Base-by-base conservation (phyloP, 2,888 invertebrate species). In the Pammene fasciana region DNA sequence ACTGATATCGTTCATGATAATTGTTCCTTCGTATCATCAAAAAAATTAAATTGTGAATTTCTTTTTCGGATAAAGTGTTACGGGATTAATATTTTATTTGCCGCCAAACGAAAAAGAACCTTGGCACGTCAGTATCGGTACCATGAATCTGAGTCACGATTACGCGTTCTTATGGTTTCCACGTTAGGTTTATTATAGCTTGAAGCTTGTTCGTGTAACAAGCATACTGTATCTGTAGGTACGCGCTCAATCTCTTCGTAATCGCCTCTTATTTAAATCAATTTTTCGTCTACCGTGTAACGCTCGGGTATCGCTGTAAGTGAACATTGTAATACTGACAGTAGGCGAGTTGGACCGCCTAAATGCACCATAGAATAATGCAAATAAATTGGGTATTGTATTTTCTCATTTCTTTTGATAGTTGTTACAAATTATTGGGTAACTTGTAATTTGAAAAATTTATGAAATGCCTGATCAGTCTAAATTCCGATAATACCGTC, bases 241-340 rank as follows among this genome's bases (percentile, higher is more conserved):
- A 54, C 46, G 54, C 54, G 60, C 54, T 54, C 45, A 54, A 54
- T 67, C 59, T 67, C 67, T n/a, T 34, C 26, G 26, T 57, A 57
- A 65, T 59, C 50, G 59, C n/a, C 57, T 50, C 14, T 66, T 43
- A 62, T 52, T 62, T 59, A 50, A 57, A 59, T 66, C 26, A 50
- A 59, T 43, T 66, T 66, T 66, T 57, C 66, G 43, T 16, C 16
- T 16, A 45, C 43, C 48, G 41, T 43, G 65, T 50, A 59, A 57
- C 41, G 57, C 48, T 10, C 14, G 13, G 34, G 34, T 50, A 41
- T 48, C 26, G 48, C 38, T 26, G 43, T 5, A 38, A 26, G 26
- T 26, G 48, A 18, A 26, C 36, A 55, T 16, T 34, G 43, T 43
- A 14, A 5, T 13, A 45, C 13, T 45, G 43, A 26, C 57, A 45